Evolutionary conservation across 2,888 invertebrate species (phyloP).

Genomic region (Diogma glabrata): DNA sequence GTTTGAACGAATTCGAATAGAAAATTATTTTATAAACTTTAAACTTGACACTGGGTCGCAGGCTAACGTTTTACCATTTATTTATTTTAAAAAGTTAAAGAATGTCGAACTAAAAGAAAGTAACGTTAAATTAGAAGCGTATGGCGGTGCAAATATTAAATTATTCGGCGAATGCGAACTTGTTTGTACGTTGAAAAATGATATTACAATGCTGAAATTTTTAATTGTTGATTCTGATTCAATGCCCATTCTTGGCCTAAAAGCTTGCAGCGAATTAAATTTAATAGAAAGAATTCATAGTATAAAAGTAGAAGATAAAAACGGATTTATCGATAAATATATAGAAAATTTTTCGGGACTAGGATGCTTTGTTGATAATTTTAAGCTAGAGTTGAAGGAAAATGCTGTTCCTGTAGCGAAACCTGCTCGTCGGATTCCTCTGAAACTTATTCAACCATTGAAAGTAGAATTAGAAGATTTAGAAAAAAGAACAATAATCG

Average conservation of each 20-base stretch:
- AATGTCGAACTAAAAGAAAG: background rate
- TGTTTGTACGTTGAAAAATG: conserved; percentile 3
- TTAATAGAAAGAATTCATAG: background rate
- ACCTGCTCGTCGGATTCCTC: conserved; percentile 10
- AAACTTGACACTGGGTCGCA: conserved; percentile 6
- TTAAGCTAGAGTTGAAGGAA: conserved; percentile 8
- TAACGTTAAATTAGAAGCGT: background rate
- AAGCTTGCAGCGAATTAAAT: conserved; percentile 5
- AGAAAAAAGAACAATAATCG: background rate
- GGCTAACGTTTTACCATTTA: conserved; percentile 5
- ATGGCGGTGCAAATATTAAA: background rate
- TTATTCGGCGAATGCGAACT: background rate
- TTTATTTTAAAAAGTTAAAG: conserved; percentile 3
- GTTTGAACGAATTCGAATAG: background rate
- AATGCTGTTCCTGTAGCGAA: background rate
- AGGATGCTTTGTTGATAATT: conserved; percentile 5
- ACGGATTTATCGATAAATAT: conserved; percentile 3
- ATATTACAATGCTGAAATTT: conserved; percentile 1
- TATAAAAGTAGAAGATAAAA: background rate
- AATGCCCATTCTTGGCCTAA: conserved; percentile 9
- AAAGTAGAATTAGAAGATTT: conserved; percentile 6
- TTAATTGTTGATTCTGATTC: background rate
- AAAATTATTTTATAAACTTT: background rate
- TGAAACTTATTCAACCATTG: background rate
- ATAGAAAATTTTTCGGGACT: conserved; percentile 8